Percentiles rank a stretch among this genome's conserved stretches.
Evolutionary conservation across 2,888 invertebrate species (phyloP).

Genomic region (Digitonthophagus gazella): DNA sequence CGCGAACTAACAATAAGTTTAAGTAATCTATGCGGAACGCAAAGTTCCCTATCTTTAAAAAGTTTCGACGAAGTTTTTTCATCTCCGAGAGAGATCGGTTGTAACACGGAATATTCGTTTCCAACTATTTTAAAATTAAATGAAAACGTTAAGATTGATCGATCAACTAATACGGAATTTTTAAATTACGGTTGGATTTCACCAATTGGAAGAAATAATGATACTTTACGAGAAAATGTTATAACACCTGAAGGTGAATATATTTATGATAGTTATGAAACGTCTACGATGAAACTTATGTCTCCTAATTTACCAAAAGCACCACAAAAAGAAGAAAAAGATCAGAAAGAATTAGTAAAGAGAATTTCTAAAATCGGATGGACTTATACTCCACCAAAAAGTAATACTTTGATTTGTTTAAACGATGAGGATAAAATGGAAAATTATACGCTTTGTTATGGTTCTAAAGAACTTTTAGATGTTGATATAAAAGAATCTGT

Average conservation of each 20-base stretch:
- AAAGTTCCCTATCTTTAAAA: background rate
- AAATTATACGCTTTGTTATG: conserved; percentile 18
- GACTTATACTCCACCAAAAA: conserved; percentile 24
- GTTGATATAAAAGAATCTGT: conserved; percentile 20
- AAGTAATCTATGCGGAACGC: conserved; percentile 1
- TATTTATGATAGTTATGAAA: conserved; percentile 23
- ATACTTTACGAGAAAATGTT: no score
- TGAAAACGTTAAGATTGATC: conserved; percentile 6
- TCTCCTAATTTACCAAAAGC: background rate
- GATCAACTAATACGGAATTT: conserved; percentile 16
- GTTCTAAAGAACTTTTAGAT: conserved; percentile 19
- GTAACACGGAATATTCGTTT: conserved; percentile 2
- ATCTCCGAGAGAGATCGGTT: conserved; percentile 1
- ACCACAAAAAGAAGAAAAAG: conserved; percentile 3
- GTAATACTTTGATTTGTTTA: background rate
- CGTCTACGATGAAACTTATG: conserved; percentile 23
- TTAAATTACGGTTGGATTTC: conserved; percentile 20
- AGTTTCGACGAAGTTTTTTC: conserved; percentile 5
- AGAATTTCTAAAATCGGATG: conserved; percentile 26
- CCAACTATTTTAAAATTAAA: background rate
- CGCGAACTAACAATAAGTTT: conserved; percentile 2
- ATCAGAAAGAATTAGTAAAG: conserved; percentile 11
- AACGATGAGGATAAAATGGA: conserved; percentile 16
- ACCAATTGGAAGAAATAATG: no score
- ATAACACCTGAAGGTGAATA: conserved; percentile 21